Evolutionary conservation across 2,797 vertebrate species (phyloP), one percentile per base, ranked within the genome.

Genomic region (Galaxias olidus): DNA sequence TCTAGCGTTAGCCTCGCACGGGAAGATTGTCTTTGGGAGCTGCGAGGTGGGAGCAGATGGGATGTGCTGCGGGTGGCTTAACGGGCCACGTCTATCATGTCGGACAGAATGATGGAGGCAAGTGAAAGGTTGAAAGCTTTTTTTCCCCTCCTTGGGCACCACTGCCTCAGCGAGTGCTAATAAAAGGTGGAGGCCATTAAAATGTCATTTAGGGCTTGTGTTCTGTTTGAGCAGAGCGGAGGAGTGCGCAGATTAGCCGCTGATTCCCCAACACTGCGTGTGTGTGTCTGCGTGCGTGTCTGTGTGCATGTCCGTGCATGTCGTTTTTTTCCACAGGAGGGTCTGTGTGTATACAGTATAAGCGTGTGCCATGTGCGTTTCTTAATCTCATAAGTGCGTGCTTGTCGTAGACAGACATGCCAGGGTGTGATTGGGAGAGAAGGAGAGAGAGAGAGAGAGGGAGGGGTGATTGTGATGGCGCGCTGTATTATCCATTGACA

Each of bases 101-200:
- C 63, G 58, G 59, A 60, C 65, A 69, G 70, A 82, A 69, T 65
- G 61, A 78, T 68, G 71, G 52, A 68, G 63, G 60, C 66, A 64
- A 56, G 30, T 46, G n/a, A 71, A 75, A 80, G 79, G 79, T 81
- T 84, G 63, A 84, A 85, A 78, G 71, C 72, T 69, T 80, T 41
- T 82, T 85, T 84, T 79, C 84, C 66, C 78, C 77, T 40, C 46
- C 50, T 1, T 7, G 0, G 10, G 69, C 20, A 59, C 71, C 53
- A 55, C 74, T 82, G 69, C 75, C 18, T 65, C 62, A 3, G 50
- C n/a, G 1, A 30, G 15, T 61, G 70, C 73, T 88, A 87, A 89
- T 86, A 88, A 68, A 65, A 78, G 73, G 66, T 69, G 78, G 69
- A 84, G 69, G 73, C 79, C 79, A 90, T 90, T 89, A 88, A 90